Evolutionary conservation across 1,140 invertebrate genomes (phyloP).

Genomic region (Drosophila sechellia): DNA sequence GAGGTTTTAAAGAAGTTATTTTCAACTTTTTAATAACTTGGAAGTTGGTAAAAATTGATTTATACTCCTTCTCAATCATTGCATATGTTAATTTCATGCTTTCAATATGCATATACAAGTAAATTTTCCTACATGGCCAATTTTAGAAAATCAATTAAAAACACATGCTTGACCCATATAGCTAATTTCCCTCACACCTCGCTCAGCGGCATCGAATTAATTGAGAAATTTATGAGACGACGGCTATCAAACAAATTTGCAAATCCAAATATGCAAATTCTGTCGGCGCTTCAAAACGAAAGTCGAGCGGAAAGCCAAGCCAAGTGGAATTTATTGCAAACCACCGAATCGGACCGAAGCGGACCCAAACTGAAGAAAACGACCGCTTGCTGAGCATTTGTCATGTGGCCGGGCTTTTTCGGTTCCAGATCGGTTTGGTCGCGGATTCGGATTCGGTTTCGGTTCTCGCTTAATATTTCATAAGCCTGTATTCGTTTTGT

Average conservation of each 20-base stretch:
- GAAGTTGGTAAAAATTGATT: neutral
- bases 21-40: neutral
- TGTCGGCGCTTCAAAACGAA: conserved; percentile 75
- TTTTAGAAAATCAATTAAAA: conserved; percentile 19
- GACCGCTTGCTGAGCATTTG: conserved; percentile 75
- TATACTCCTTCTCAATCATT: neutral
- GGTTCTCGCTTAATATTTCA: conserved; percentile 73
- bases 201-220: conserved; percentile 48
- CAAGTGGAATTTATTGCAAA: conserved; percentile 59
- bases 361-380: conserved; percentile 23
- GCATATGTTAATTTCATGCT: neutral
- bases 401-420: conserved; percentile 36
- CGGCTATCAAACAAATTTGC: conserved; percentile 66
- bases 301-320: conserved; percentile 56
- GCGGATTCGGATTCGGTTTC: conserved; percentile 24
- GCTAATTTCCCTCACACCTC: conserved; percentile 58
- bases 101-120: too few species aligned
- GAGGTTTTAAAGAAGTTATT: neutral
- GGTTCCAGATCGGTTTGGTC: neutral
- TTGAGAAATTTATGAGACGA: conserved; percentile 74
- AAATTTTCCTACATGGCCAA: conserved; percentile 11
- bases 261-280: conserved; percentile 76
- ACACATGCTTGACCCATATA: conserved; percentile 59
- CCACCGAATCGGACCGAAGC: conserved; percentile 40
- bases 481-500: conserved; percentile 73